Conservation (phyloP, 2,113 vertebrate genomes). For the Asarcornis scutulata region DNA sequence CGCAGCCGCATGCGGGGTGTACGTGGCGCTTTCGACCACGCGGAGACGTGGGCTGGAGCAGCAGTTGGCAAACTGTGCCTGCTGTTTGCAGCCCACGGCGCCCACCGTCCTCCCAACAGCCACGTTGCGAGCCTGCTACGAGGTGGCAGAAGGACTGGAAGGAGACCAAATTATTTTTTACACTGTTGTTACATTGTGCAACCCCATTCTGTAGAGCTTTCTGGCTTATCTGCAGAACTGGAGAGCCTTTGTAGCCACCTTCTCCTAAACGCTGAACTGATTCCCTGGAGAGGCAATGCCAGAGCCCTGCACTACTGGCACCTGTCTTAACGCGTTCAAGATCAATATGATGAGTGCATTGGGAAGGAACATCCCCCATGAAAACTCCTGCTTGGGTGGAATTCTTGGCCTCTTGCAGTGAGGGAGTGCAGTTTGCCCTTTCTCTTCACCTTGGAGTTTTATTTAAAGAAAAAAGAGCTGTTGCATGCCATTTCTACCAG, state of each 20-base stretch:
- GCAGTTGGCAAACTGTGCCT: not conserved
- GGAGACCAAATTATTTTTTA: not conserved
- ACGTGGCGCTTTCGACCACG: not conserved
- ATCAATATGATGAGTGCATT: not conserved
- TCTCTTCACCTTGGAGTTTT: not conserved
- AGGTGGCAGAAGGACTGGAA: slow-evolving; percentile 20
- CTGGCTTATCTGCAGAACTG: not conserved
- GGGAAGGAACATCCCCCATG: not conserved
- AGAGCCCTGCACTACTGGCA: not conserved
- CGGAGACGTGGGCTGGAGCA: not conserved
- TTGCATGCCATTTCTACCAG: not conserved
- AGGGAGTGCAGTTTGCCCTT: not conserved
- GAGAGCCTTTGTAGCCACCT: not conserved
- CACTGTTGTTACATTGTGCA: not conserved
- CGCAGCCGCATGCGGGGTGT: rapidly evolving
- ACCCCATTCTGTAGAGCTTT: not conserved
- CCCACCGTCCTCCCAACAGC: not conserved
- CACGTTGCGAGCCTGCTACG: rapidly evolving
- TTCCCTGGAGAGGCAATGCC: not conserved
- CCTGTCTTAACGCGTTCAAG: not conserved
- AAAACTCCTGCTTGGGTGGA: not conserved
- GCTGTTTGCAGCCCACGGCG: not conserved
- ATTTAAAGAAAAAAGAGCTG: not conserved
- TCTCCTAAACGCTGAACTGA: not conserved
- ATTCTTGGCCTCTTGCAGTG: not conserved